Base-by-base conservation (phyloP, 2,113 vertebrate species). In the Grantiella picta region DNA sequence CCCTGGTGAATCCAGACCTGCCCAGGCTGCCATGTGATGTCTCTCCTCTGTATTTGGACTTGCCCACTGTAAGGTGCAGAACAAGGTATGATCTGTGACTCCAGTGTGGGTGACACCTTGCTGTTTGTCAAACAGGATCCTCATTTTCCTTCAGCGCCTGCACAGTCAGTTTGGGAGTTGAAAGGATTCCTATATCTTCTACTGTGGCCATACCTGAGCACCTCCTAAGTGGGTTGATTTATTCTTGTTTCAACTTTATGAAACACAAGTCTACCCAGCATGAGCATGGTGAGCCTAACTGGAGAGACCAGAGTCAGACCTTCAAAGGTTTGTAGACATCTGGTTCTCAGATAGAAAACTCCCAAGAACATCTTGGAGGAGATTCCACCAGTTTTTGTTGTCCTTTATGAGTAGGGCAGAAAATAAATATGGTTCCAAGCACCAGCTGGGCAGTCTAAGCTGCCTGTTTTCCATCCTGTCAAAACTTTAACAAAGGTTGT, bases 11-110 rank as follows among this genome's bases (percentile, higher is more conserved):
- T 40, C 81, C 94, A 64, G 36, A 54, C 29, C 85, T 93, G 79
- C 95, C 94, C 57, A 95, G 85, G 40, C 25, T 98, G 54, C 84
- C 33, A 0, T 98, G 97, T 71, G 96, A 98, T 47, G 53, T 97
- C 14, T 64, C 68, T 38, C 90, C 93, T 71, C 23, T 91, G 17
- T n/a, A 47, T 47, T 73, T 94, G 49, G 50, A 69, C 33, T 54
- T 71, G 6, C 15, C 50, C 35, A 45, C 23, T 8, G 3, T 97
- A 82, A 94, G 78, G 86, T 98, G 97, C 85, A 94, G 86, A 83
- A 97, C 97, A 64, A 97, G 97, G 97, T 98, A 97, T 21, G 83
- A 40, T 16, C 44, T 8, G 3, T 22, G 15, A 8, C 8, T 44
- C 4, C 1, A 2, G 15, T 7, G 36, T 23, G 38, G 22, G 25